A percentile compares a stretch with the other conserved stretches of the same genome.
These are phyloP conservation scores for Sandelia bainsii DNA, from an alignment of 2,797 vertebrate genomes.

Conservation along the genomic window DNA sequence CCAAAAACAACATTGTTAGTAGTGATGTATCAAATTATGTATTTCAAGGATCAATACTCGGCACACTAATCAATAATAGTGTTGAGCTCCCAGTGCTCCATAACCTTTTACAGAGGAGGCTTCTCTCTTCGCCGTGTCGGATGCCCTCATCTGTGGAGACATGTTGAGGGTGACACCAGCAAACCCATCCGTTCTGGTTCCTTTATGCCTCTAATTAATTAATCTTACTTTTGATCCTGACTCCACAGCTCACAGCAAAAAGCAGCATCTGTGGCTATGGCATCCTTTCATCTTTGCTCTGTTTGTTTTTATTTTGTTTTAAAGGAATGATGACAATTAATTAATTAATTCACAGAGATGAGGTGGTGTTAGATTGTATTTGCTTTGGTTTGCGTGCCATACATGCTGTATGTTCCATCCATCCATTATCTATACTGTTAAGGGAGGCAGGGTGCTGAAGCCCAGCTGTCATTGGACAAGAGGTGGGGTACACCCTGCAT, in stretches of 20 bases:
- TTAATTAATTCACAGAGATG: background rate
- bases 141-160: conserved; percentile 37
- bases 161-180: conserved; percentile 36
- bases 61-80: conserved; percentile 47
- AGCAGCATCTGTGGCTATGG: conserved; percentile 13
- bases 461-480: too few relatives aligned
- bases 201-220: conserved; percentile 50
- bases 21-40: conserved; percentile 23
- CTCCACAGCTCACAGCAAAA: conserved; percentile 13
- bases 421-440: too few relatives aligned
- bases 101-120: conserved; percentile 59
- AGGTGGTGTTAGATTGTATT: background rate
- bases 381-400: conserved; percentile 9
- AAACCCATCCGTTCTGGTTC: conserved; percentile 38
- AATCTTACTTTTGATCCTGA: conserved; percentile 39
- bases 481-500: too few relatives aligned
- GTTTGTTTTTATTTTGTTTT: background rate
- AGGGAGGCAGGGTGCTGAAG: too few relatives aligned
- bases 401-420: background rate
- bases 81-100: conserved; percentile 29
- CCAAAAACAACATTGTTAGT: background rate
- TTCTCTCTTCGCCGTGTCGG: conserved; percentile 20
- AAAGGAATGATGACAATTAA: background rate
- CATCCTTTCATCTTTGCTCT: conserved; percentile 1
- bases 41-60: conserved; percentile 50